phyloP scores from a whole-genome alignment of 2,888 invertebrate species.

The Endomychus coccineus region DNA sequence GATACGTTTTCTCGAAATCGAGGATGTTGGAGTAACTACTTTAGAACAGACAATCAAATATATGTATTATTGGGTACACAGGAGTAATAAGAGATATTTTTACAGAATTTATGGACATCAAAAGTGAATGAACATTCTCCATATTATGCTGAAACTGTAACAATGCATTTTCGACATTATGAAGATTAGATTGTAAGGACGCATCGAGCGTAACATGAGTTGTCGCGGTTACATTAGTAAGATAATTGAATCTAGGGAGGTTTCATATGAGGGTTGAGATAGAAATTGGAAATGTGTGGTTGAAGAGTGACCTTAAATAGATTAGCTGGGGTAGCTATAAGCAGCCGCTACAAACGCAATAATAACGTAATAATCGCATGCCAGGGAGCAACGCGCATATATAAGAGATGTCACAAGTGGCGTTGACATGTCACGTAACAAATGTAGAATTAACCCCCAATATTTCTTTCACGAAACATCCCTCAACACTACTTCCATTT shows the following conservation, averaged over 20 bases:
- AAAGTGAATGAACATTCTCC: no score
- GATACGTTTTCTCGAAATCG: no score
- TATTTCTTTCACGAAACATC: conserved; percentile 13
- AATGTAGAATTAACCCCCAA: conserved; percentile 14
- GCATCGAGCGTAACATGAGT: not conserved
- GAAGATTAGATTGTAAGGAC: not conserved
- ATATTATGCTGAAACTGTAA: no score
- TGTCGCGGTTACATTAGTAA: not conserved
- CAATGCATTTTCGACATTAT: no score
- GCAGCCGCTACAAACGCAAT: conserved; percentile 12
- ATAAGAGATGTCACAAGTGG: conserved; percentile 13
- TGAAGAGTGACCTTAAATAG: conserved; percentile 14
- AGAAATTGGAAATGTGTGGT: conserved; percentile 15
- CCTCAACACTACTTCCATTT: no score
- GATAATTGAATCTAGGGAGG: conserved; percentile 12
- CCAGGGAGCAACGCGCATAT: not conserved
- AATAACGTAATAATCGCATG: conserved; percentile 12
- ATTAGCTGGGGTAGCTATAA: conserved; percentile 10
- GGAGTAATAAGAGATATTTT: no score
- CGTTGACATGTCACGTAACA: conserved; percentile 13
- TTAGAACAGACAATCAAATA: no score
- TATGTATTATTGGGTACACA: no score
- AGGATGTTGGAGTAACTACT: no score
- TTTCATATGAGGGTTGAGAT: conserved; percentile 6
- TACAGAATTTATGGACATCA: no score